These are phyloP conservation scores for Melieria omissa DNA, from an alignment of 2,888 invertebrate species.

Conservation along the genomic window DNA sequence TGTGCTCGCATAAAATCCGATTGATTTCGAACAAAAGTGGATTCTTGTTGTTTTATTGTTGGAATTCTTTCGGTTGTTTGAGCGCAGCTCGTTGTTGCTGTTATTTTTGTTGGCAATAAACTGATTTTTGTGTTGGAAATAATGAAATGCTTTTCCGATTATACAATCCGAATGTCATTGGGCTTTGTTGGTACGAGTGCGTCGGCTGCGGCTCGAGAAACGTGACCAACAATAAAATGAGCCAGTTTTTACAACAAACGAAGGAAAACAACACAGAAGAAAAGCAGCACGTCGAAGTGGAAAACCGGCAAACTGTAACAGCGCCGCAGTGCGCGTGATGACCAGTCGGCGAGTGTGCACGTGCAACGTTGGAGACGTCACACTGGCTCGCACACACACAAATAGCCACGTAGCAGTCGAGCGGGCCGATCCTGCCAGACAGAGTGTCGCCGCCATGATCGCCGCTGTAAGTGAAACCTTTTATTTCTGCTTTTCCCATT, in stretches of 20 bases:
- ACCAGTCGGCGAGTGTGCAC: too few species aligned
- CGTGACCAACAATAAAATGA: constrained; percentile 26
- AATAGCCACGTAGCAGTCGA: constrained; percentile 38
- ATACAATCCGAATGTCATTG: too few species aligned
- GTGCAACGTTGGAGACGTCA: background rate
- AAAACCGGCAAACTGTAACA: too few species aligned
- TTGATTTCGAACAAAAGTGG: constrained; percentile 21
- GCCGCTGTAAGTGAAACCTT: constrained; percentile 4
- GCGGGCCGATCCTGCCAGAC: constrained; percentile 53
- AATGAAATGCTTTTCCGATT: background rate
- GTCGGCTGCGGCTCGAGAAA: background rate
- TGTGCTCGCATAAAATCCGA: constrained; percentile 7
- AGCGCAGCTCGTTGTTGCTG: too few species aligned
- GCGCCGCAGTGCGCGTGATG: too few species aligned
- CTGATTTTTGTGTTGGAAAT: constrained; percentile 16
- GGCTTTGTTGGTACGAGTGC: background rate
- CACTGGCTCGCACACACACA: background rate
- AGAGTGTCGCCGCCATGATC: constrained; percentile 48
- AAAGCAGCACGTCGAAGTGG: too few species aligned
- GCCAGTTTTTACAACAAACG: background rate
- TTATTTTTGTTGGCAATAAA: constrained; percentile 1
- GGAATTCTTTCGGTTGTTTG: too few species aligned
- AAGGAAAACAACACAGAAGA: background rate
- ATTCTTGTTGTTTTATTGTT: background rate
- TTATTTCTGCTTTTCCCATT: too few species aligned